Evolutionary conservation across 2,888 invertebrate genomes (phyloP), one percentile per base, ranked within the genome.

Genomic region (Automeris io): DNA sequence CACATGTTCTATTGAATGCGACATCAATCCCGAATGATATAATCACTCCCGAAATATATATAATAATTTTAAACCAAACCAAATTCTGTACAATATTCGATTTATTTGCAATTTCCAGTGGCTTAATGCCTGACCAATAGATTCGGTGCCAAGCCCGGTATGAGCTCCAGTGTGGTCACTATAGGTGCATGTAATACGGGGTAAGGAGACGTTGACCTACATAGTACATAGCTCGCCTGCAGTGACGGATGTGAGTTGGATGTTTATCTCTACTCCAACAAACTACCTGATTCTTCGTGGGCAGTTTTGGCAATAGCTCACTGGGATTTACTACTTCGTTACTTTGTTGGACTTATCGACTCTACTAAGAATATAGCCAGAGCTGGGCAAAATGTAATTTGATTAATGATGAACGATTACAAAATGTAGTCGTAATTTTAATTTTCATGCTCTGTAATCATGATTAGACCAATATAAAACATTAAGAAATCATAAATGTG

Each of bases 181-280:
- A 23, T 26, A 42, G 31, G 13, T 45, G 37, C 44, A 46, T 42
- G 39, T 35, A 46, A 35, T 4, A 29, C 36, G 22, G 19, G 38
- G 33, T 39, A 45, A 42, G 46, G 40, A 50, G 41, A 34, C 18
- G 19, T 40, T 43, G 51, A 53, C 49, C 53, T 42, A 50, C 38
- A 47, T 50, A 32, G 7, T 42, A 50, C 38, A 47, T 50, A 32
- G 7, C 3, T 6, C 26, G 36, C 22, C 31, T 42, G 41, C 39
- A 36, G 37, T 25, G 19, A 22, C 39, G 44, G 42, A 47, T 42
- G 39, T 37, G 43, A 46, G 41, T 41, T 43, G 45, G 36, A 31
- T 41, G 37, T 43, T 46, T 49, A 47, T 47, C 45, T 44, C 44
- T 16, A 33, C 29, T 39, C 34, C 33, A 40, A 31, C n/a, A 25